Evolutionary conservation across 2,888 invertebrate species (phyloP).

Genomic region (Micropterix aruncella): DNA sequence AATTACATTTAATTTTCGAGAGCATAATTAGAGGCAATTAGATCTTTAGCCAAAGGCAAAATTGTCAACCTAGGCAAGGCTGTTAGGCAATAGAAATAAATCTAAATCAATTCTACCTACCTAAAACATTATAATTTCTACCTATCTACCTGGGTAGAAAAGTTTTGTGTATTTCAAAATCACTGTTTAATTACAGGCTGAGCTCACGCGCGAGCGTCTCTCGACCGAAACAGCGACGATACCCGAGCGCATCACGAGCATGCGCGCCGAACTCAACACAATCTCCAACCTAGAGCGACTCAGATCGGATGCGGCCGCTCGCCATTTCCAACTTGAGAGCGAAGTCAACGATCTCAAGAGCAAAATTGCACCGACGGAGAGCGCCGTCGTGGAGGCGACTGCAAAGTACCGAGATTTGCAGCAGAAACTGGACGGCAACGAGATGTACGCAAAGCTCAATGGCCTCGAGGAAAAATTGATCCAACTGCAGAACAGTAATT

Average conservation of each 20-base stretch:
- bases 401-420: constrained; percentile 38
- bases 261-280: constrained; percentile 46
- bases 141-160: no score
- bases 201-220: constrained; percentile 32
- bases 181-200: no score
- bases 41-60: no score
- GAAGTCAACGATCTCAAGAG: constrained; percentile 35
- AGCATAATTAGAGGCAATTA: no score
- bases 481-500: constrained; percentile 52
- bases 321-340: constrained; percentile 20
- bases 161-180: no score
- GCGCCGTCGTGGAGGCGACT: constrained; percentile 34
- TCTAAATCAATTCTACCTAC: no score
- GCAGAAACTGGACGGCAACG: constrained; percentile 51
- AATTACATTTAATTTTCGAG: no score
- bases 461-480: constrained; percentile 55
- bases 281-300: constrained; percentile 46
- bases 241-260: constrained; percentile 50
- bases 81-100: no score
- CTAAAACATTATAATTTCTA: no score
- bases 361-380: constrained; percentile 30
- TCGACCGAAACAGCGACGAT: constrained; percentile 46
- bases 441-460: constrained; percentile 54
- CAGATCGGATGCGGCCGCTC: constrained; percentile 26
- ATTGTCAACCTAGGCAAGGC: no score